Evolutionary conservation across 2,888 invertebrate genomes (phyloP).

Genomic region (Drosophila seclusa): DNA sequence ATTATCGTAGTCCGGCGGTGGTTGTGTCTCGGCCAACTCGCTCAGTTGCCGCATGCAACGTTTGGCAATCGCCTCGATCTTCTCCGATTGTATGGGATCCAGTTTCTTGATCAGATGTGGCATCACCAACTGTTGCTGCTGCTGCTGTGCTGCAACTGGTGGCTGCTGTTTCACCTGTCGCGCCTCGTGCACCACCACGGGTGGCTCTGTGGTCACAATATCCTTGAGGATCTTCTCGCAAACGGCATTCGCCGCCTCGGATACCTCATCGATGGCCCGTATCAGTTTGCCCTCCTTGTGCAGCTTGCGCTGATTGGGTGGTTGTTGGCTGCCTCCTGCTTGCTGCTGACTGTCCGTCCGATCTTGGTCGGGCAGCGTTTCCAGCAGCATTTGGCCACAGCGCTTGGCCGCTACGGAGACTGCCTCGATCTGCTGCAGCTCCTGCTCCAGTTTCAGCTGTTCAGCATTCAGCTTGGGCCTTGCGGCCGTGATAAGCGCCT

Average conservation of each 20-base stretch:
- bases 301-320: constrained; percentile 66
- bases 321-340: constrained; percentile 7
- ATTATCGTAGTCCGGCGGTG: constrained; percentile 85
- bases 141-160: neutral
- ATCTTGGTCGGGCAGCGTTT: constrained; percentile 81
- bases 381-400: constrained; percentile 85
- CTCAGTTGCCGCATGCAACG: constrained; percentile 85
- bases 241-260: constrained; percentile 83
- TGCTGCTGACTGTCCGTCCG: constrained; percentile 24
- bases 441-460: constrained; percentile 76
- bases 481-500: constrained; percentile 79
- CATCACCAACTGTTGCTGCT: constrained; percentile 69
- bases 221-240: constrained; percentile 84
- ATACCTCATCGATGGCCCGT: constrained; percentile 83
- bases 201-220: constrained; percentile 82
- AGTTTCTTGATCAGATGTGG: constrained; percentile 85
- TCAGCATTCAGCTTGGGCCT: constrained; percentile 74
- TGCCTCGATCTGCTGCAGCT: constrained; percentile 85
- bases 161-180: constrained; percentile 71
- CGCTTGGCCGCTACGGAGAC: constrained; percentile 85
- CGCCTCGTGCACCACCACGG: constrained; percentile 80
- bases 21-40: constrained; percentile 71
- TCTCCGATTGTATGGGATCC: constrained; percentile 86
- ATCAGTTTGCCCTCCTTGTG: constrained; percentile 83
- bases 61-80: constrained; percentile 86